phyloP scores from a whole-genome alignment of 2,888 invertebrate genomes.

The Drosophila birchii region DNA sequence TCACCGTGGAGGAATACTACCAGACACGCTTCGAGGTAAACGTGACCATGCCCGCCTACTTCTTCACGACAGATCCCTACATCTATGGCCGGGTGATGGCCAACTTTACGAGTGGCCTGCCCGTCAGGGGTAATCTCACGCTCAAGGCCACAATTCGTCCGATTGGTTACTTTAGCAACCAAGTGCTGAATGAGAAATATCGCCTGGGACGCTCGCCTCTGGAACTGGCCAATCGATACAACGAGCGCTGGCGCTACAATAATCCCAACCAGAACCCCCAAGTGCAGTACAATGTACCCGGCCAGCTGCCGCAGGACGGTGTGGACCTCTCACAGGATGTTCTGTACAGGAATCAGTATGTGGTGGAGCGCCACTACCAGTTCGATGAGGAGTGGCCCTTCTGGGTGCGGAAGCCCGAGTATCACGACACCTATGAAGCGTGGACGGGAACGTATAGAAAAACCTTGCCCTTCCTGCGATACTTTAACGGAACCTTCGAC shows the following conservation, averaged over 20 bases:
- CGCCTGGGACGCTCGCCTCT: conserved; percentile 83
- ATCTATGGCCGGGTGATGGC: conserved; percentile 95
- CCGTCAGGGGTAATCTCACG: conserved; percentile 95
- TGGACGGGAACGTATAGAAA: conserved; percentile 85
- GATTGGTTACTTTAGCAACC: conserved; percentile 87
- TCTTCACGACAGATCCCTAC: conserved; percentile 93
- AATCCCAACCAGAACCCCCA: conserved; percentile 66
- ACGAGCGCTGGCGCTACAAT: conserved; percentile 73
- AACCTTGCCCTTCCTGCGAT: conserved; percentile 89
- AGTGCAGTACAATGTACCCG: conserved; percentile 54
- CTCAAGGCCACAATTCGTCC: conserved; percentile 91
- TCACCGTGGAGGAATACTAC: conserved; percentile 97
- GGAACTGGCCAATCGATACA: conserved; percentile 68
- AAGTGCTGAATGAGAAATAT: conserved; percentile 86
- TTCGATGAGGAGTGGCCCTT: conserved; percentile 93
- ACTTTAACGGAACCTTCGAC: conserved; percentile 94
- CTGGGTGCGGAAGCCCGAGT: conserved; percentile 90
- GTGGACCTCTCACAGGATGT: conserved; percentile 70
- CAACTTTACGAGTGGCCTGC: conserved; percentile 97
- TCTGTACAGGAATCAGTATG: conserved; percentile 86
- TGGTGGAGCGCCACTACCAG: conserved; percentile 90
- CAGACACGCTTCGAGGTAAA: conserved; percentile 97
- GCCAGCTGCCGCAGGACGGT: conserved; percentile 64
- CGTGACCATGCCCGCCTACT: conserved; percentile 97
- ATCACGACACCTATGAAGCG: conserved; percentile 83